Evolutionary conservation across 2,888 invertebrate genomes (phyloP).

Genomic region (Cheilosia vernalis): DNA sequence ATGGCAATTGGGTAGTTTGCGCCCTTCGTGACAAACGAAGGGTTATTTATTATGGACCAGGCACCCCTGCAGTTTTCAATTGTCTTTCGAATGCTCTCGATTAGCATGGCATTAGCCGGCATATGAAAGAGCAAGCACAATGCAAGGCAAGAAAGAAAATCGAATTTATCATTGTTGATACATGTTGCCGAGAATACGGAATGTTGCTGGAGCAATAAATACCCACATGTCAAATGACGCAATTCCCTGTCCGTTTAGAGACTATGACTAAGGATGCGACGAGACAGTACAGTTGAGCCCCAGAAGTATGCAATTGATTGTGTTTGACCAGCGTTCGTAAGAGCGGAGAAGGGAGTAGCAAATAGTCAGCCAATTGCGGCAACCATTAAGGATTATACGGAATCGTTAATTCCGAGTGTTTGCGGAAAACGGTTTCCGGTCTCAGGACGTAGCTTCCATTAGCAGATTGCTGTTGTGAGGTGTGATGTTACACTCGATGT

Average conservation of each 20-base stretch:
- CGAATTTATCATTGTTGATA: constrained; percentile 60
- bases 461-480: constrained; percentile 60
- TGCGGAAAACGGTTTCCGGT: constrained; percentile 57
- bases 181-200: constrained; percentile 67
- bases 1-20: constrained; percentile 39
- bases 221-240: constrained; percentile 51
- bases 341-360: background rate
- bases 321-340: constrained; percentile 15
- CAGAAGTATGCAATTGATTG: constrained; percentile 51
- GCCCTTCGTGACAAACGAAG: constrained; percentile 51
- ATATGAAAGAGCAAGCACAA: background rate
- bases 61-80: constrained; percentile 52
- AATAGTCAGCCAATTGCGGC: constrained; percentile 52
- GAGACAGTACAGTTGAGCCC: constrained; percentile 5
- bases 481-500: constrained; percentile 57
- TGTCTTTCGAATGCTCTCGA: constrained; percentile 52
- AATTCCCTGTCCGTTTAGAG: constrained; percentile 39
- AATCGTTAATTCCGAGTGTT: constrained; percentile 70
- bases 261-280: constrained; percentile 8
- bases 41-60: constrained; percentile 43
- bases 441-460: constrained; percentile 47
- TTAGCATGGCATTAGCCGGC: constrained; percentile 51
- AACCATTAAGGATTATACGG: constrained; percentile 64
- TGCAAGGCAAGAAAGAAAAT: background rate
- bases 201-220: constrained; percentile 69